Conservation (phyloP, 1,140 invertebrate genomes). For the Panulirus ornatus region DNA sequence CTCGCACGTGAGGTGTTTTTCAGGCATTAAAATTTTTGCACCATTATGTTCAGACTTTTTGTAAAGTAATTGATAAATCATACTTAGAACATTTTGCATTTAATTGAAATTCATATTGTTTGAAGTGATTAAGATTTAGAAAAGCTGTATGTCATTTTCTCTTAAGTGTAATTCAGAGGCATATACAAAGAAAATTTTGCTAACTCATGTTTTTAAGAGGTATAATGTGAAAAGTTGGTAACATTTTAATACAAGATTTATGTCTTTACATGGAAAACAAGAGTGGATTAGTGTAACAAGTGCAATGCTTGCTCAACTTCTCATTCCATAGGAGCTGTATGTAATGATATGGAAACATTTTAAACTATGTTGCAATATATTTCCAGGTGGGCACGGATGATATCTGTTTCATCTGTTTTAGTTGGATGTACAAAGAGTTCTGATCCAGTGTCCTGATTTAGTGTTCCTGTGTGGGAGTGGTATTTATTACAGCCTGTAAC, state of each 20-base stretch:
- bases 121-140: not conserved
- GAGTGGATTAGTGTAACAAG: slow-evolving; percentile 21
- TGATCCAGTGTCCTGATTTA: slow-evolving; percentile 53
- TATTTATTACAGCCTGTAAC: slow-evolving; percentile 55
- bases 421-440: slow-evolving; percentile 47
- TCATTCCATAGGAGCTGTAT: slow-evolving; percentile 64
- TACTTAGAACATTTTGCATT: too few species aligned
- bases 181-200: too few species aligned
- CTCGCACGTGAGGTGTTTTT: not conserved
- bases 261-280: not conserved
- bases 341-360: slow-evolving; percentile 7
- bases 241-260: slow-evolving; percentile 13
- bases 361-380: slow-evolving; percentile 31
- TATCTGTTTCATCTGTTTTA: not conserved
- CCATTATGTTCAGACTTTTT: too few species aligned
- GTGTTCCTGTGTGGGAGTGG: slow-evolving; percentile 61
- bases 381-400: slow-evolving; percentile 19
- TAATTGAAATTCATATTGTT: too few species aligned
- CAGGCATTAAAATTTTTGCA: too few species aligned
- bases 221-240: too few species aligned
- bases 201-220: too few species aligned
- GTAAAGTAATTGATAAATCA: too few species aligned
- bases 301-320: slow-evolving; percentile 68
- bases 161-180: too few species aligned
- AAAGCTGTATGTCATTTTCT: not conserved